Evolutionary conservation across 1,140 invertebrate genomes (phyloP), one percentile per base, ranked within the genome.

Genomic region (Stegodyphus mimosarum): DNA sequence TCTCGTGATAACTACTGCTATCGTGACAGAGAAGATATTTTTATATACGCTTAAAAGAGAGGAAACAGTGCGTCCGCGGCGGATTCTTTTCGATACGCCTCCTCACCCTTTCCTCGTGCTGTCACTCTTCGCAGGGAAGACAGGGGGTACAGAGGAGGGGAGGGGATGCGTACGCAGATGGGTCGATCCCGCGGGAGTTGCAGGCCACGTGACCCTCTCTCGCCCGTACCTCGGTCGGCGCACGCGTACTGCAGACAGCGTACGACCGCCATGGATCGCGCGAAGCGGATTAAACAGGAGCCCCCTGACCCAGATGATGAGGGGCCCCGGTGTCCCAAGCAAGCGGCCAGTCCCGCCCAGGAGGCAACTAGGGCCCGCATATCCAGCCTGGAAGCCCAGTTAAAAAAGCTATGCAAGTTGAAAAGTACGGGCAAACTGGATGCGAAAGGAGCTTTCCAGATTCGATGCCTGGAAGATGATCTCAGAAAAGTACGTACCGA

Each of bases 311-410:
- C 63, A 48, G 78, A 72, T 9, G 76, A 78, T 3, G 79, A 81
- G n/a, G 81, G 64, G 73, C 52, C 72, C 63, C 79, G 55, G 5
- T n/a, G 51, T 52, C 67, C 77, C 18, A 84, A 84, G 7, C 81
- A 84, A 50, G 81, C 71, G 5, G 63, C 81, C 7, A 84, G 81
- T 51, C 81, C 81, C 11, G 81, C 81, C n/a, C 81, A 84, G n/a
- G 81, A 84, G 73, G 81, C 81, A 1, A 84, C 81, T 10, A 66
- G 81, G 64, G 81, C 72, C 63, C 81, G 73, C 60, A 84, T 84
- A 11, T 7, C 51, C 10, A 63, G 50, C 17, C 60, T 84, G 11
- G 81, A 84, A 17, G 18, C 63, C 4, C 81, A 84, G 15, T 13
- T 83, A 10, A 64, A 17, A 11, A 72, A 81, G 6, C 55, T 83